Evolutionary conservation across 2,113 vertebrate genomes (phyloP), one percentile per base, ranked within the genome.

Genomic region (Calyptommatus sinebrachiatus): DNA sequence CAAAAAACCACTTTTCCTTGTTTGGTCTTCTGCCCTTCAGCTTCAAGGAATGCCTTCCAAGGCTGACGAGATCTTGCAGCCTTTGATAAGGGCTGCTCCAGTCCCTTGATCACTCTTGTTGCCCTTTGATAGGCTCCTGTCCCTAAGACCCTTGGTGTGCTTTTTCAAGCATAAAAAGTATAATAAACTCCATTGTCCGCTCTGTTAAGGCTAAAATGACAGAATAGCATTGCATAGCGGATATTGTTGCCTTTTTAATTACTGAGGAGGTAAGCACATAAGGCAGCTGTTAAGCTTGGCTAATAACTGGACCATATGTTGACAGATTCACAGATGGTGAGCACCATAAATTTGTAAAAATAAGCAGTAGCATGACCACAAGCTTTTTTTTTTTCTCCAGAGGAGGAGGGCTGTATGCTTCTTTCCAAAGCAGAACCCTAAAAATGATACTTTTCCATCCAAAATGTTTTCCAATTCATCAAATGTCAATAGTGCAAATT

Each of bases 201-300:
- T 24, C 57, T 46, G 77, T 21, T 71, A 24, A 61, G 67, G 53
- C 77, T 62, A 60, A 71, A 78, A 71, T 22, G 77, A 35, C 31
- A 28, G 53, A 61, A 71, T 24, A 26, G 53, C 24, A 20, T 71
- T 26, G 14, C 7, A 7, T 70, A 70, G 31, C 26, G 68, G 77
- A 78, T 60, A 78, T 78, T 70, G 77, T 71, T 78, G 77, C 53
- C 68, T 78, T 78, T 71, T 61, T 46, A 71, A 78, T 78, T 53
- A 71, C 22, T 28, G 67, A 78, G 50, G 35, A 71, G 77, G 67
- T 61, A 45, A 62, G 77, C 31, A 71, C 68, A 78, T 53, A 71
- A 71, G 53, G 67, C 77, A 78, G 53, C 67, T 71, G 77, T 71
- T 60, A 71, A 71, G 67, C 68, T 46, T 62, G 57, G 77, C 77